Percentiles rank a stretch among this genome's conserved stretches.
Evolutionary conservation across 2,888 invertebrate genomes (phyloP).

Genomic region (Monoplex corrugatus): DNA sequence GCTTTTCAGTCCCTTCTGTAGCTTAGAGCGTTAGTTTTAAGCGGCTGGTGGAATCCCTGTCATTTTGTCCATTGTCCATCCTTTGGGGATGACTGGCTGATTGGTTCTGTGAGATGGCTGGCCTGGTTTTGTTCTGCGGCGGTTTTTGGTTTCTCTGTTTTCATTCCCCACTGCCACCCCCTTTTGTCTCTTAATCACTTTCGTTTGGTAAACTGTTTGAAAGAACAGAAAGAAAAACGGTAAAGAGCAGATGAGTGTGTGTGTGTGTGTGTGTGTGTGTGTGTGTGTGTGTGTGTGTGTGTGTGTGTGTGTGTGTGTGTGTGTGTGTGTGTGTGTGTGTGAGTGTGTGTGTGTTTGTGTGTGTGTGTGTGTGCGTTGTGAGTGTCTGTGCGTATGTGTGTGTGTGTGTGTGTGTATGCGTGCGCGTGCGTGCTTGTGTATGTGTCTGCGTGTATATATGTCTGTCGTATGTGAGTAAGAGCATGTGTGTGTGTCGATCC

Average conservation of each 20-base stretch:
- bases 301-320: background rate
- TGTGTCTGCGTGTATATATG: no score
- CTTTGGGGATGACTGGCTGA: background rate
- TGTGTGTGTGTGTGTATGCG: no score
- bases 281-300: background rate
- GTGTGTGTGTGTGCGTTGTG: no score
- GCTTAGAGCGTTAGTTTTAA: background rate
- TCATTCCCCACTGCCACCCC: no score
- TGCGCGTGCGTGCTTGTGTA: no score
- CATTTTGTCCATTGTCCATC: constrained; percentile 1
- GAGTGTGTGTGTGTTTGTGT: no score
- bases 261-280: constrained; percentile 3
- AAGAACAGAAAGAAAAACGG: background rate
- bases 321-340: no score
- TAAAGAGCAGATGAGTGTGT: background rate
- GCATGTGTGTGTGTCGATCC: background rate
- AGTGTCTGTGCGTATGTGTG: no score
- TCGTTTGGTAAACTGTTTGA: no score
- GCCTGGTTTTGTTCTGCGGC: background rate
- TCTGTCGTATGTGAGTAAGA: background rate
- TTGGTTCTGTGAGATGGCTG: no score
- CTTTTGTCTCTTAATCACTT: no score
- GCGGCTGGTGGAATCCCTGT: background rate
- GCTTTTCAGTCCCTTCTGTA: background rate
- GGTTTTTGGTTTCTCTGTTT: no score